Evolutionary conservation across 2,113 vertebrate genomes (phyloP), one percentile per base, ranked within the genome.

Genomic region (Coracopsis vasa): DNA sequence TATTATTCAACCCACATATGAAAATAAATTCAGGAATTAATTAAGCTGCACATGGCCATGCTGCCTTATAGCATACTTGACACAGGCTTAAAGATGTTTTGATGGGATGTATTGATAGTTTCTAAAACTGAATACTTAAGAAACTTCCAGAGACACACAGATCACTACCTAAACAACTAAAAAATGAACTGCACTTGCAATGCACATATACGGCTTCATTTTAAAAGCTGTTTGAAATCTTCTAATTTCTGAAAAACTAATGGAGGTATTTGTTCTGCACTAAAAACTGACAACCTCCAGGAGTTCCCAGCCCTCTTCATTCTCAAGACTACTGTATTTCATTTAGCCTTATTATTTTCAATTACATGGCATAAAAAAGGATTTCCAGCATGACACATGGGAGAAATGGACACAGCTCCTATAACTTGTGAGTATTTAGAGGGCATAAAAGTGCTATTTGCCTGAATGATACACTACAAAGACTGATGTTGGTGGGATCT

Each of bases 331-430:
- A 80, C 64, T 66, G 61, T 64, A 82, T 86, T 95, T 85, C n/a
- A 80, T 74, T 39, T 86, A 74, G 27, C 19, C 53, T 80, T 80
- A 42, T 90, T 95, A 92, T 86, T 94, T 96, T 90, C 90, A 91
- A 91, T 93, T 96, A 94, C 75, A 37, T 13, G 31, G 78, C 44
- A 83, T 90, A 71, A 70, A 93, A 93, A 41, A 53, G 45, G 79
- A 71, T 91, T 94, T 94, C 61, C 69, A 84, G 25, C 61, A 83
- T 47, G 81, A 60, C 66, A 37, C 45, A 11, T n/a, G 56, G 25
- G 37, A 93, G 65, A 31, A 16, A 64, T 42, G 37, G 41, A 80
- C 65, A 89, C n/a, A 91, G 81, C 9, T 88, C 18, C 80, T 87
- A 5, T 58, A 67, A 58, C 23, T 20, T 74, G 9, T 5, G 13